phyloP scores from a whole-genome alignment of 2,888 invertebrate species.

The Ischnus inquisitorius region DNA sequence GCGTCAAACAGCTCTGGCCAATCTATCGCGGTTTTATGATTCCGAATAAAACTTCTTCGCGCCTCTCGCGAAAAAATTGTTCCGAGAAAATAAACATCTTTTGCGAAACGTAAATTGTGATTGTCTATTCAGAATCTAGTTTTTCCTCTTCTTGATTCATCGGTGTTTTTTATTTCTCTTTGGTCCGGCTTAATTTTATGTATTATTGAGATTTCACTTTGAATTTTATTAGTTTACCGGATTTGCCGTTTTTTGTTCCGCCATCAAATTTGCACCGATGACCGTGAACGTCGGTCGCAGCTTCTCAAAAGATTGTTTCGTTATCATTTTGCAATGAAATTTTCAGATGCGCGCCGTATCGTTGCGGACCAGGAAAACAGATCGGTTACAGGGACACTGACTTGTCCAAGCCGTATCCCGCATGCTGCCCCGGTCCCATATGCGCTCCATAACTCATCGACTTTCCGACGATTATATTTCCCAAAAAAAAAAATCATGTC shows the following conservation, averaged over 20 bases:
- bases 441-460: background rate
- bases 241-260: no score
- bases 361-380: conserved; percentile 19
- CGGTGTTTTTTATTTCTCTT: no score
- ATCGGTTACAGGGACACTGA: conserved; percentile 21
- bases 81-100: background rate
- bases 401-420: conserved; percentile 26
- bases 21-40: background rate
- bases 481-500: background rate
- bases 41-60: background rate
- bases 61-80: background rate
- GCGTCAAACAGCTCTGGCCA: conserved; percentile 8
- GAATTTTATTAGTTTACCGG: no score
- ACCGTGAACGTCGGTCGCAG: no score
- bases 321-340: background rate
- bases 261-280: no score
- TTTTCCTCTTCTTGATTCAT: background rate
- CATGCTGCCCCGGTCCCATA: conserved; percentile 26
- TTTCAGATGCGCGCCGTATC: conserved; percentile 51
- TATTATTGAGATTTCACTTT: no score
- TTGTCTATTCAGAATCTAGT: no score
- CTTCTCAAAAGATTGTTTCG: no score
- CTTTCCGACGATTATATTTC: background rate
- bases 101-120: background rate
- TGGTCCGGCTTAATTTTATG: no score